Evolutionary conservation across 2,797 vertebrate genomes (phyloP), one percentile per base, ranked within the genome.

Genomic region (Pristis pectinata): DNA sequence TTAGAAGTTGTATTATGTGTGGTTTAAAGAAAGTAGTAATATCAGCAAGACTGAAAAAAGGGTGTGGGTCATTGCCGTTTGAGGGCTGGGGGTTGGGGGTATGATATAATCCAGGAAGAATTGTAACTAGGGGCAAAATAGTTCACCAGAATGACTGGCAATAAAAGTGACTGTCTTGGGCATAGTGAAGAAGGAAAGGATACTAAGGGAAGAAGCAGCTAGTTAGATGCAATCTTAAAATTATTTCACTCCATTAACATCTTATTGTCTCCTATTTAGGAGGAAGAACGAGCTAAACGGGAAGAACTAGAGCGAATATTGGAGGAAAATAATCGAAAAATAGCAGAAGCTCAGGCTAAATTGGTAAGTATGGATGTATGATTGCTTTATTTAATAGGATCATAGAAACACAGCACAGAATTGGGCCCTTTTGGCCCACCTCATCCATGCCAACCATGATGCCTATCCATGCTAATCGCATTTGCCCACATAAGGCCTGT

Each of bases 261-360:
- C 95, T 95, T 96, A 96, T 96, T 99, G 97, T 99, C 98, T 97
- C 97, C 98, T 98, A 82, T 99, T 97, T 98, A 99, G 99, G 99
- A 99, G 97, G 98, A 99, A 98, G 99, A 99, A 96, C 98, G 98
- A 97, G 98, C 98, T 96, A 99, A 99, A 97, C 98, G 99, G 97
- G 99, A 99, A 97, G 99, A 99, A 95, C 97, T 99, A 96, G 99
- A 99, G 97, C 98, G 98, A 98, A 99, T 99, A 97, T 97, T 99
- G 96, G 99, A 99, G 97, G 99, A 99, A 97, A 99, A 99, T 98
- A 99, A 99, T 97, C 98, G 98, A 98, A 99, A 99, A 98, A 99
- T 99, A 95, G 98, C 99, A 41, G 99, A 99, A 95, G 99, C 99
- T 97, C 99, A 99, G 96, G 99, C 98, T 98, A 99, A 98, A 96